phyloP scores from a whole-genome alignment of 1,140 invertebrate genomes.

The Stenopsyche tienmushanensis region DNA sequence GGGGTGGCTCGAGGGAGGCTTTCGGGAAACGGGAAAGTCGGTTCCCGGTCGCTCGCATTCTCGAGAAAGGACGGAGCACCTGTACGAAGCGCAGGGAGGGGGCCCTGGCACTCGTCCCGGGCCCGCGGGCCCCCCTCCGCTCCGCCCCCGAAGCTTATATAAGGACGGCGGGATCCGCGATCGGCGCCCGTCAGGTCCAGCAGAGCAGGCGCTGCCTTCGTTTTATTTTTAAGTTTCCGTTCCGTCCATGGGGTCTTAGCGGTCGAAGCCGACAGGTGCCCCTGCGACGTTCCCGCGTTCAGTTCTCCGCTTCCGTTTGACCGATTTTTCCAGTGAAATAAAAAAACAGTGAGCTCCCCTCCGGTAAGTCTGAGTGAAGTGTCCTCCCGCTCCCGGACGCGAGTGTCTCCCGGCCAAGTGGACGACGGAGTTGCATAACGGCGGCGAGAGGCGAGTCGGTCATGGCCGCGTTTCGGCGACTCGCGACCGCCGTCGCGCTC shows the following conservation, averaged over 20 bases:
- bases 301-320: slow-evolving; percentile 26
- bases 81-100: slow-evolving; percentile 40
- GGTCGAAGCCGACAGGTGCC: slow-evolving; percentile 32
- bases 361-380: slow-evolving; percentile 31
- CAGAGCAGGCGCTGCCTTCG: slow-evolving; percentile 53
- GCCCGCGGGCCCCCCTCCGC: slow-evolving; percentile 47
- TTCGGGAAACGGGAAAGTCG: too few relatives aligned
- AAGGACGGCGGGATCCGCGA: slow-evolving; percentile 49
- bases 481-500: not conserved
- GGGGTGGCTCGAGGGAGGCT: too few relatives aligned
- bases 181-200: slow-evolving; percentile 55
- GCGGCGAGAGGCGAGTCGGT: not conserved
- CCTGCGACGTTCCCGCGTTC: slow-evolving; percentile 29
- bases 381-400: not conserved
- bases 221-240: slow-evolving; percentile 44
- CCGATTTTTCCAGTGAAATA: slow-evolving; percentile 14
- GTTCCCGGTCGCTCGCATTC: too few relatives aligned
- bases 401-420: not conserved
- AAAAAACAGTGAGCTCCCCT: slow-evolving; percentile 32
- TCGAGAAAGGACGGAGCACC: too few relatives aligned
- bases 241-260: slow-evolving; percentile 42
- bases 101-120: slow-evolving; percentile 45
- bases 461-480: not conserved
- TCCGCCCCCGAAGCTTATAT: slow-evolving; percentile 53
- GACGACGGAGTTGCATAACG: not conserved